These are phyloP conservation scores for Osmerus mordax DNA, from an alignment of 2,113 vertebrate genomes.

Conservation along the genomic window DNA sequence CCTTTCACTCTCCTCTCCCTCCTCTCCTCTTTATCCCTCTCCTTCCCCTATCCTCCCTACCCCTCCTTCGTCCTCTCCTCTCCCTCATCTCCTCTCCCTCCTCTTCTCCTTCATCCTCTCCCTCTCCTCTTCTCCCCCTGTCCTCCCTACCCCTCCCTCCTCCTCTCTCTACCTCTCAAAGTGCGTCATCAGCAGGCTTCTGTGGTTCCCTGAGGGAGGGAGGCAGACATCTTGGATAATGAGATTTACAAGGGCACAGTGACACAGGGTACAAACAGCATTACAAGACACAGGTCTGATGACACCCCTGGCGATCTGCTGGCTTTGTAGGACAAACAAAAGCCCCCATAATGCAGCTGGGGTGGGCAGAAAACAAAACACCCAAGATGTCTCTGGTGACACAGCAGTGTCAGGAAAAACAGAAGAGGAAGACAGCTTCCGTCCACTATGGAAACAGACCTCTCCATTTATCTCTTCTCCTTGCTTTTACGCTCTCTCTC, in stretches of 20 bases:
- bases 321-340: slow-evolving; percentile 11
- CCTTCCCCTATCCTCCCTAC: not conserved
- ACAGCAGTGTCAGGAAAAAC: not conserved
- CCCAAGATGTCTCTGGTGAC: not conserved
- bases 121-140: not conserved
- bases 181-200: slow-evolving; percentile 37
- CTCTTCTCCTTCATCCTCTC: not conserved
- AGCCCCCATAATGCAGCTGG: slow-evolving; percentile 12
- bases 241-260: slow-evolving; percentile 45
- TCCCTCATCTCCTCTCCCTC: not conserved
- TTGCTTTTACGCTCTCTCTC: not conserved
- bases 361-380: slow-evolving; percentile 12
- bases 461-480: not conserved
- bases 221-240: slow-evolving; percentile 29
- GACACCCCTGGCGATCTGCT: slow-evolving; percentile 26
- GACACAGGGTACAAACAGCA: slow-evolving; percentile 19
- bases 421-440: not conserved
- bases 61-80: not conserved
- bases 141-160: not conserved
- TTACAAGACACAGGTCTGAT: slow-evolving; percentile 26
- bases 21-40: not conserved
- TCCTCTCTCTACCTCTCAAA: not conserved
- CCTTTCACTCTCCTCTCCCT: not conserved
- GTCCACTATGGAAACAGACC: not conserved
- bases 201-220: slow-evolving; percentile 16